phyloP scores from a whole-genome alignment of 2,797 vertebrate species.

The Acanthis flammea region DNA sequence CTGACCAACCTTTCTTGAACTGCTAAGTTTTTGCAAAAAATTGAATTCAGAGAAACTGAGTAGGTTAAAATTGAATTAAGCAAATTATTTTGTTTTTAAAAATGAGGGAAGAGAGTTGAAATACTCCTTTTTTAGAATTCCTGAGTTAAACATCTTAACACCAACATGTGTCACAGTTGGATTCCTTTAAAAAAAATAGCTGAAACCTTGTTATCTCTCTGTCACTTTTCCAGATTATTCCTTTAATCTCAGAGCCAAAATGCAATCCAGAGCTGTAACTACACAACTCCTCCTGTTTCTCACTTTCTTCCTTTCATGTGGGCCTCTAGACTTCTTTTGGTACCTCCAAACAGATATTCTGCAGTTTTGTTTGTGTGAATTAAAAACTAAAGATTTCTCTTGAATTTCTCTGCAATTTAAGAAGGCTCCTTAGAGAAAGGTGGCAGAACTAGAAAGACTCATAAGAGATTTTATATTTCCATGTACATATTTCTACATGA shows the following conservation, averaged over 20 bases:
- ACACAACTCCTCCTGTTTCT: background rate
- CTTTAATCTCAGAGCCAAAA: background rate
- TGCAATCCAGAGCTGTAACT: background rate
- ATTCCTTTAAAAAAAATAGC: background rate
- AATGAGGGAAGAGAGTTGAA: background rate
- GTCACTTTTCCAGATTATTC: background rate
- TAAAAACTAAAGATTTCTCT: background rate
- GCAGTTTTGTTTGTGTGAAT: background rate
- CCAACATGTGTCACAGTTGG: background rate
- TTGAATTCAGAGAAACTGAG: background rate
- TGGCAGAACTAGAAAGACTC: background rate
- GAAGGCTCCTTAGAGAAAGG: background rate
- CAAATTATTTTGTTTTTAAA: background rate
- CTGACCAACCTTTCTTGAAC: background rate
- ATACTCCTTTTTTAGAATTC: background rate
- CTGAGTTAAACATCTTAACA: background rate
- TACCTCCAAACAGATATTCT: background rate
- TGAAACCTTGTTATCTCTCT: background rate
- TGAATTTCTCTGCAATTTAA: background rate
- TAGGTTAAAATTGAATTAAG: background rate
- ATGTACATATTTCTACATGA: background rate
- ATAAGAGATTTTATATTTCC: background rate
- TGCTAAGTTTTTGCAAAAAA: background rate
- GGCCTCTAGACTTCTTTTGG: background rate
- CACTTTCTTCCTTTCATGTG: background rate